Evolutionary conservation across 2,797 vertebrate genomes (phyloP), one percentile per base, ranked within the genome.

Genomic region (Mormyrus proboscirostris): DNA sequence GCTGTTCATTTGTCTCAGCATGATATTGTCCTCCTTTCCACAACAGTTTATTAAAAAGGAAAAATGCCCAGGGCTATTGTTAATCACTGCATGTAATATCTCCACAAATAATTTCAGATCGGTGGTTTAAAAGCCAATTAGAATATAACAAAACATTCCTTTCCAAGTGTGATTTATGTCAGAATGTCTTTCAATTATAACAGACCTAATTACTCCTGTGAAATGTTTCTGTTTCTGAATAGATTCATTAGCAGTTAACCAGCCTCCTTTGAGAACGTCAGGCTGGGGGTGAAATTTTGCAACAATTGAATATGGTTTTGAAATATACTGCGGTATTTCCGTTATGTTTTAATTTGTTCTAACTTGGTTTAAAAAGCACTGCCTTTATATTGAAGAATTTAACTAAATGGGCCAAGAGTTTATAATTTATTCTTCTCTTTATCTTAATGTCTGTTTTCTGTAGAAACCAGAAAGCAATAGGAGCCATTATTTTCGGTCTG

Each of bases 141-240:
- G 29, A 73, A 73, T 73, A 73, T 73, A 73, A 73, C 14, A 65
- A 73, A 33, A 73, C 65, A 73, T 73, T 73, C 62, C 25, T 29
- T 65, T 65, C 65, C 65, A 73, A 73, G 12, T 69, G 65, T 69
- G 65, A 73, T 73, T 73, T 73, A 73, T 73, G 65, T 73, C 65
- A 73, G 65, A 73, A 73, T 33, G 25, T 73, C 65, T 73, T 73
- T 33, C 65, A 73, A 73, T 73, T 73, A 73, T 33, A 33, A 73
- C 65, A 73, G 65, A 73, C 4, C 65, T 73, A 73, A 73, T 73
- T 73, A 73, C 65, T 73, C 29, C 29, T 16, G 65, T 73, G 29
- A 73, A 73, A 73, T 73, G 25, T 73, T 73, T 38, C 65, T 14
- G 29, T 73, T 73, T 73, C 65, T 73, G 29, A 73, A 73, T 73